These are phyloP conservation scores for Acrossocheilus fasciatus DNA, from an alignment of 2,797 vertebrate genomes.

Conservation along the genomic window DNA sequence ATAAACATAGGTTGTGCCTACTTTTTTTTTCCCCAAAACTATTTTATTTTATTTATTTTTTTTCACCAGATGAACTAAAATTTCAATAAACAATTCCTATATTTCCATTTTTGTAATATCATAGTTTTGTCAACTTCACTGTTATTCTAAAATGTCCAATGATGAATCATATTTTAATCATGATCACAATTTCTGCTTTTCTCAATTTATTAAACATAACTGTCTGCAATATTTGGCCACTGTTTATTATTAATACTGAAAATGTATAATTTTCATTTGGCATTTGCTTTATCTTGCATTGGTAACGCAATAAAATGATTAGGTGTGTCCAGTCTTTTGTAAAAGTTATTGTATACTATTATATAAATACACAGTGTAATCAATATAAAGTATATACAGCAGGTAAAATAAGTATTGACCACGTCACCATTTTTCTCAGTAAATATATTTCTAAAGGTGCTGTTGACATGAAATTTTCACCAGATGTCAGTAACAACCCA, in stretches of 20 bases:
- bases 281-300: background rate
- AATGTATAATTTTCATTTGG: background rate
- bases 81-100: background rate
- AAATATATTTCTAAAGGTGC: no score
- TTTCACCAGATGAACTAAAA: background rate
- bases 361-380: background rate
- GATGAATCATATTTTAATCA: no score
- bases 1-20: background rate
- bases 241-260: background rate
- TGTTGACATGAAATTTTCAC: no score
- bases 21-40: background rate
- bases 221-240: background rate
- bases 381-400: background rate
- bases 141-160: background rate
- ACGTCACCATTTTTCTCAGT: no score
- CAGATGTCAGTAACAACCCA: no score
- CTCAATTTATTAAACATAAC: no score
- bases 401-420: no score
- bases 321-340: background rate
- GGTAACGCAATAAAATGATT: background rate
- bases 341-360: background rate
- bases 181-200: no score
- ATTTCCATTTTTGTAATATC: background rate
- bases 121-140: background rate
- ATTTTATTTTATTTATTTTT: background rate